phyloP scores from a whole-genome alignment of 2,113 vertebrate genomes.

The Cyprinodon brontotheroides region DNA sequence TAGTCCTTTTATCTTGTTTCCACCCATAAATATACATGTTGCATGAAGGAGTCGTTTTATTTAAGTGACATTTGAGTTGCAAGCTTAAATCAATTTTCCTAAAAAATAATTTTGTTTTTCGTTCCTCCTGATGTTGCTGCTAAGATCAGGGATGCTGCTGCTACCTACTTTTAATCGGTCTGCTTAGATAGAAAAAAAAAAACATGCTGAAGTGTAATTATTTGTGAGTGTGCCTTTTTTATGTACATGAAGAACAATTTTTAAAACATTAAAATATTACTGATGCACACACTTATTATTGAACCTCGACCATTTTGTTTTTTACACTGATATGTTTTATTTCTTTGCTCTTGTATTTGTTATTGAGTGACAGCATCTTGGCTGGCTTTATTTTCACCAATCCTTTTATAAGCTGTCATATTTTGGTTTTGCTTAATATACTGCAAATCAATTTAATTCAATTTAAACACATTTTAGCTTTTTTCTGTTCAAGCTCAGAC shows the following conservation, averaged over 20 bases:
- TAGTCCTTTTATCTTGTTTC: too few species aligned
- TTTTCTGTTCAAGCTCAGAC: neutral
- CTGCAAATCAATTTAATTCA: neutral
- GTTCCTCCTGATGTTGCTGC: too few species aligned
- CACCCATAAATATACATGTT: too few species aligned
- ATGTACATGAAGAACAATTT: conserved; percentile 15
- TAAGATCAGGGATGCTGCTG: too few species aligned
- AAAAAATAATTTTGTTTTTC: too few species aligned
- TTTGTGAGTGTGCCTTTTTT: conserved; percentile 7
- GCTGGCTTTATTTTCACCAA: neutral
- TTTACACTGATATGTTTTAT: neutral
- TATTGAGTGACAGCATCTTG: conserved; percentile 33
- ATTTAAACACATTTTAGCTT: neutral
- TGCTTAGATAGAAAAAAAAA: neutral
- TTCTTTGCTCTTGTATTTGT: neutral
- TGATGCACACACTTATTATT: conserved; percentile 20
- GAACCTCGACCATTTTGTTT: neutral
- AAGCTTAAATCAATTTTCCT: too few species aligned
- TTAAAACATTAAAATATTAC: conserved; percentile 13
- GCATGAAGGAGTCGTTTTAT: neutral
- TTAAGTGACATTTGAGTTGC: neutral
- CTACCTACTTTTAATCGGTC: neutral
- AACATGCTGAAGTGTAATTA: conserved; percentile 4
- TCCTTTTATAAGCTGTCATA: neutral
- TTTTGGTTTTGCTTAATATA: neutral